Evolutionary conservation across 2,113 vertebrate species (phyloP), one percentile per base, ranked within the genome.

Genomic region (Meriones unguiculatus): DNA sequence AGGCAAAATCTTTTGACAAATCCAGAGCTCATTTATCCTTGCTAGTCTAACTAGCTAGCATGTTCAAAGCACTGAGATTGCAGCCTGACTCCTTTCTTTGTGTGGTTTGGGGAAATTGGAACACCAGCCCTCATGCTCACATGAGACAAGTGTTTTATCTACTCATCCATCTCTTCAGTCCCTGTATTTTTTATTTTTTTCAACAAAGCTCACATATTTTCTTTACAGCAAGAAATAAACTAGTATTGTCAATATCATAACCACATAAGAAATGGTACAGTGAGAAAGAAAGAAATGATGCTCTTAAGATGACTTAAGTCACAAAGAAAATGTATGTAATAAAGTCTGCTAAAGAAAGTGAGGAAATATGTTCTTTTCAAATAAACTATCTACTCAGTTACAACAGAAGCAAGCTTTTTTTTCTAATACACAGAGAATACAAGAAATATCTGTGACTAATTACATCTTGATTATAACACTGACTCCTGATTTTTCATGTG

Each of bases 171-270:
- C 62, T 18, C 14, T 65, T 65, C 46, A 6, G 7, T 28, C 25
- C 25, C 41, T 85, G 38, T 65, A 85, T 46, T 46, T 85, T 69
- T 90, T 64, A 67, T 87, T 86, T 50, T 96, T 67, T 90, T 13
- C 7, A 75, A 69, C 46, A 46, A 46, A 46, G 46, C 46, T 46
- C 30, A 59, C 52, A 7, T 72, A 57, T 89, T 78, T 89, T 94
- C 18, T 94, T 94, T 89, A 77, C 10, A 84, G 76, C 1, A 62
- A 77, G 67, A 91, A 94, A 75, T 91, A 87, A 57, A 84, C 82
- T 75, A 52, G 52, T 52, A 52, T 76, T 12, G 52, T 20, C 59
- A 67, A 75, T 81, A 76, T 13, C 7, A 30, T 35, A 69, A 91
- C 59, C 32, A 52, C 52, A 82, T 15, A 69, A 88, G 87, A 32